Percentiles rank a stretch among this genome's conserved stretches.
These are phyloP conservation scores for Gyrodactylus bullatarudis DNA, from an alignment of 1,140 invertebrate genomes.

Conservation along the genomic window DNA sequence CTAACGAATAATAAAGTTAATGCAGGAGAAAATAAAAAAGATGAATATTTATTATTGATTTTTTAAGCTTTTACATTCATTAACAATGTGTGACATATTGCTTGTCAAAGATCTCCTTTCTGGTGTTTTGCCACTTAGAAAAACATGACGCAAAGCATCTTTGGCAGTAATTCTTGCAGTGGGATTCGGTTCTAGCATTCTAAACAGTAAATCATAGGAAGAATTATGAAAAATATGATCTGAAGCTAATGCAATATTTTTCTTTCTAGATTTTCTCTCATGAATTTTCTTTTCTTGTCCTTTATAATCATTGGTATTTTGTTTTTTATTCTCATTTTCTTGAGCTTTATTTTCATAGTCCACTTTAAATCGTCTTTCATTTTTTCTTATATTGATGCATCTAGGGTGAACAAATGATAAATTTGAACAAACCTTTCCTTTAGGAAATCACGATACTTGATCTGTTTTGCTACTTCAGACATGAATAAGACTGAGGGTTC, in stretches of 20 bases:
- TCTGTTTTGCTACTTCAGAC: slow-evolving; percentile 27
- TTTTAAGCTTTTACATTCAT: too few relatives aligned
- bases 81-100: too few relatives aligned
- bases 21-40: too few relatives aligned
- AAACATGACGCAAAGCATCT: slow-evolving; percentile 15
- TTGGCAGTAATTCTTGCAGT: slow-evolving; percentile 16
- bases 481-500: neutral
- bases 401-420: slow-evolving; percentile 13
- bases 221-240: slow-evolving; percentile 9
- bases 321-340: neutral
- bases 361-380: neutral
- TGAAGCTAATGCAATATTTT: neutral
- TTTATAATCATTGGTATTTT: too few relatives aligned
- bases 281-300: neutral
- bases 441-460: slow-evolving; percentile 7
- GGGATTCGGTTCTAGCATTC: slow-evolving; percentile 16
- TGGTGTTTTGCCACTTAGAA: slow-evolving; percentile 10
- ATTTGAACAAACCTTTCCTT: slow-evolving; percentile 25
- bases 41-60: too few relatives aligned
- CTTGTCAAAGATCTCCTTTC: too few relatives aligned
- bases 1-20: too few relatives aligned
- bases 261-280: neutral
- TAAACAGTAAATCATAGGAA: slow-evolving; percentile 15
- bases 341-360: neutral
- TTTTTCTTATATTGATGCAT: neutral